Evolutionary conservation across 2,797 vertebrate genomes (phyloP), one percentile per base, ranked within the genome.

Genomic region (Pangasius macronema): DNA sequence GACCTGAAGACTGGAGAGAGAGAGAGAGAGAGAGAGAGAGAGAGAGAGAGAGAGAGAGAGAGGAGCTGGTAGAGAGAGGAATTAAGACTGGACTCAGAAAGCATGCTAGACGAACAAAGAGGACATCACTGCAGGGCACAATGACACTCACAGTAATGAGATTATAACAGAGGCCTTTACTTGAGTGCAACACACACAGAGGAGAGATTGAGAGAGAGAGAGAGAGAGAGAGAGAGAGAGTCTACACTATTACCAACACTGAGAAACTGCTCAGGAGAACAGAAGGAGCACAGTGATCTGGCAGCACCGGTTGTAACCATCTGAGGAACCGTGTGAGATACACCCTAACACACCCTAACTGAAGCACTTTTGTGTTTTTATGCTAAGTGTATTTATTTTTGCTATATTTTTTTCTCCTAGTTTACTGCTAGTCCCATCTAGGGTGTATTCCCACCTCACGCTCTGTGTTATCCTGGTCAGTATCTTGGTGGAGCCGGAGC

Each of bases 81-180:
- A 70, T 87, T 61, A 57, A 49, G 73, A 81, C 39, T 72, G 73
- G 73, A 84, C 82, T 80, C 51, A 24, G 61, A 70, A 49, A 72
- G 73, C 36, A 49, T 70, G 75, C 36, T 57, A 30, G 27, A 65
- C 72, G 76, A 59, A 81, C 83, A 88, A 63, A 88, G 76, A 87
- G 83, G 83, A 49, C 75, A 73, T 81, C 63, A 42, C 87, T 59
- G 65, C 55, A 72, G 87, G 55, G 63, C 65, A 85, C 73, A 85
- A 7, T 70, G 61, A 70, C 75, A 68, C 63, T 77, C 72, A 55
- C 33, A 30, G n/a, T 85, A 85, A 87, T 85, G 75, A 73, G 82
- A 87, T 87, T 79, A 57, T 87, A 63, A 85, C 57, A 51, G 73
- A 67, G 70, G 70, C 33, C 70, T 61, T 80, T 33, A 51, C 46